Conservation (phyloP, 2,888 invertebrate genomes). For the Ennomos fuscantarius region DNA sequence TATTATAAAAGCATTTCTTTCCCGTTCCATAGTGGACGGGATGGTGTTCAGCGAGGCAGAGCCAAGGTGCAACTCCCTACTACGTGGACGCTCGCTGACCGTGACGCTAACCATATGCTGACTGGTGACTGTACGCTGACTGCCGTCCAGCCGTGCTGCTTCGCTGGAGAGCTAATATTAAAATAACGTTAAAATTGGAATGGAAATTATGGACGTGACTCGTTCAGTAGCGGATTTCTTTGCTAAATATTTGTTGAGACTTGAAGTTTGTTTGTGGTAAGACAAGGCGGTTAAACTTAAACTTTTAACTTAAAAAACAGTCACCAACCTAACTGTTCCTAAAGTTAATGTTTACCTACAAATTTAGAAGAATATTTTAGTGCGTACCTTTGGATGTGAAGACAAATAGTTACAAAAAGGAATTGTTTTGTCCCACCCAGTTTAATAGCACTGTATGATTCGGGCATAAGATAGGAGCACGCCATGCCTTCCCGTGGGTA, state of each 20-base stretch:
- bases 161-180: constrained; percentile 43
- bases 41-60: constrained; percentile 50
- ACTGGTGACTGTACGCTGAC: constrained; percentile 9
- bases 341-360: too few species aligned
- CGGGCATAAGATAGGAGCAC: too few species aligned
- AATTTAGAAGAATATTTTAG: too few species aligned
- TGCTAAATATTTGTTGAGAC: not conserved
- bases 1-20: constrained; percentile 19
- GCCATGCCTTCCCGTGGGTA: too few species aligned
- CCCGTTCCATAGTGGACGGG: constrained; percentile 28
- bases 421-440: too few species aligned
- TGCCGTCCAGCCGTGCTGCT: constrained; percentile 40
- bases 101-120: constrained; percentile 64
- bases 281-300: too few species aligned
- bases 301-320: too few species aligned
- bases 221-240: constrained; percentile 13
- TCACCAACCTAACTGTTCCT: too few species aligned
- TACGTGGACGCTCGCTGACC: constrained; percentile 55
- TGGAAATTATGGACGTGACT: constrained; percentile 24
- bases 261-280: not conserved
- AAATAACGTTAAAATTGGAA: constrained; percentile 43
- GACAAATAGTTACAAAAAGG: too few species aligned
- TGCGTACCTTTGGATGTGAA: too few species aligned
- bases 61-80: constrained; percentile 44
- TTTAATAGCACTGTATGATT: too few species aligned